Conservation (phyloP, 2,888 invertebrate species). For the Pecten maximus region DNA sequence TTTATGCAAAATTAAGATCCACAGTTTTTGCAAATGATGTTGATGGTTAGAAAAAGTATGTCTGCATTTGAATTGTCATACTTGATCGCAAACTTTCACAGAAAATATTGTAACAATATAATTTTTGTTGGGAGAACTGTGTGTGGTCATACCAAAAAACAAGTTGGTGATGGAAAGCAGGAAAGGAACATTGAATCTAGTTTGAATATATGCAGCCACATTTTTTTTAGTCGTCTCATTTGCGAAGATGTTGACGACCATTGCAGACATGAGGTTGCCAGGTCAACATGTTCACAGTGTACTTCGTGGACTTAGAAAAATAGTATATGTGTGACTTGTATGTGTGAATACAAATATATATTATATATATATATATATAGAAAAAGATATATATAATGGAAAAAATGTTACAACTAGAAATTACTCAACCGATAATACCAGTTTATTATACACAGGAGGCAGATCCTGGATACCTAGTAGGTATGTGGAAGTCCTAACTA, state of each 20-base stretch:
- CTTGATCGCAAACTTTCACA: background rate
- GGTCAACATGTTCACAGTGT: constrained; percentile 4
- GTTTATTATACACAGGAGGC: background rate
- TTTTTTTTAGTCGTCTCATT: constrained; percentile 13
- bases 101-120: background rate
- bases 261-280: background rate
- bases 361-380: background rate
- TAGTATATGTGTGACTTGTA: constrained; percentile 33
- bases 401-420: background rate
- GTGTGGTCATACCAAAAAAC: background rate
- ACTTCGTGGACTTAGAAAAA: background rate
- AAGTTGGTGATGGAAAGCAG: background rate
- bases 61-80: background rate
- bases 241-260: background rate
- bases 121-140: background rate
- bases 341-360: constrained; percentile 33
- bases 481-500: background rate
- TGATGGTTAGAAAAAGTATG: constrained; percentile 12
- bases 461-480: background rate
- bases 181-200: background rate
- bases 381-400: background rate
- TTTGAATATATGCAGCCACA: constrained; percentile 12
- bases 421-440: background rate
- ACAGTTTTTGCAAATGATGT: background rate
- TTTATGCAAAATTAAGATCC: constrained; percentile 13